phyloP scores from a whole-genome alignment of 2,797 vertebrate genomes.

The Petrocephalus schoutedeni region DNA sequence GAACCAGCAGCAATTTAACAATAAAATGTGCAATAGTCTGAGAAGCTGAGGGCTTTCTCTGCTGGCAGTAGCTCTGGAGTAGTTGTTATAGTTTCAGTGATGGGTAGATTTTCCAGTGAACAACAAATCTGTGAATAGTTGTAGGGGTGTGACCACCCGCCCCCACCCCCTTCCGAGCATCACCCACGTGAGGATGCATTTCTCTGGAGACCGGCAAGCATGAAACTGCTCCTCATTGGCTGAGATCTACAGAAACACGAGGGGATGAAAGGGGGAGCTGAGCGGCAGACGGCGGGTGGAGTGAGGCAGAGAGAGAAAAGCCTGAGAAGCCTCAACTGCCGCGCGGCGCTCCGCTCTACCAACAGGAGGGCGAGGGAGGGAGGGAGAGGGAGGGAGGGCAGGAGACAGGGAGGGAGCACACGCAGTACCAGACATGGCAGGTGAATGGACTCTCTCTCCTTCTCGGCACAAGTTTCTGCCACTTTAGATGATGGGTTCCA shows the following conservation, averaged over 20 bases:
- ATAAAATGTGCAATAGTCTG: not conserved
- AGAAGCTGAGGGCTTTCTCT: not conserved
- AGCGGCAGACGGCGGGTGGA: slow-evolving; percentile 10
- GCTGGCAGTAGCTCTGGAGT: not conserved
- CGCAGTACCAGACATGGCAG: slow-evolving; percentile 18
- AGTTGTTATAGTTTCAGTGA: not conserved
- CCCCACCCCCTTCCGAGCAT: not conserved
- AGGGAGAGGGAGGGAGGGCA: not conserved
- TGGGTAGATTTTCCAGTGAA: not conserved
- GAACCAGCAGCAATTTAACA: not conserved
- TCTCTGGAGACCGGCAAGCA: slow-evolving; percentile 46
- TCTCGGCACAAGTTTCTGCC: slow-evolving; percentile 6
- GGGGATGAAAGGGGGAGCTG: slow-evolving; percentile 43
- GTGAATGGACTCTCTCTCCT: slow-evolving; percentile 23
- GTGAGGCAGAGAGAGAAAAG: slow-evolving; percentile 16
- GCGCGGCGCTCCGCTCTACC: slow-evolving; percentile 39
- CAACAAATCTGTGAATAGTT: not conserved
- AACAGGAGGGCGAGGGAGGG: slow-evolving; percentile 8
- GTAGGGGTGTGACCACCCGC: not conserved
- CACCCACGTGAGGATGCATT: slow-evolving; percentile 50
- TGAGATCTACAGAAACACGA: slow-evolving; percentile 42
- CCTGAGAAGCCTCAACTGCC: slow-evolving; percentile 22
- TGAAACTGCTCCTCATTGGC: slow-evolving; percentile 56
- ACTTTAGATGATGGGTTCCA: not conserved
- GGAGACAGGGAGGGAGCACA: slow-evolving; percentile 17